Evolutionary conservation across 35 echinoderm and acorn worm species (phyloP).

Genomic region (Holothuria glaberrima): DNA sequence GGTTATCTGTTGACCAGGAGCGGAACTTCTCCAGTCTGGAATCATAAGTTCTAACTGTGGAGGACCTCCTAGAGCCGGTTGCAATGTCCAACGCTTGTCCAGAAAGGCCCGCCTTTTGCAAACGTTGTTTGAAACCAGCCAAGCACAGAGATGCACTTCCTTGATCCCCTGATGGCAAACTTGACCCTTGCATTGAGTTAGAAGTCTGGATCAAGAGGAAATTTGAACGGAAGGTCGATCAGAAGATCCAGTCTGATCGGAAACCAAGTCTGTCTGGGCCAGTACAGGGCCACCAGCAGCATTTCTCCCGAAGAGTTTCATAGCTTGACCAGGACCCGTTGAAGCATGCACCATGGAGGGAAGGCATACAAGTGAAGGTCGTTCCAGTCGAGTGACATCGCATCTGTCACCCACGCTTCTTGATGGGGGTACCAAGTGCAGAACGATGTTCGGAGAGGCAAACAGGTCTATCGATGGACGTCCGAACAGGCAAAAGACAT

Average conservation of each 20-base stretch:
- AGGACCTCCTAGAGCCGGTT: background rate
- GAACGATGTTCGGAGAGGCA: background rate
- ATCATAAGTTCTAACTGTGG: conserved; percentile 36
- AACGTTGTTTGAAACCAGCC: background rate
- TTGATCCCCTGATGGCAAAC: background rate
- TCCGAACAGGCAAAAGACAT: background rate
- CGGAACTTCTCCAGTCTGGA: conserved; percentile 7
- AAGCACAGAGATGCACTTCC: background rate
- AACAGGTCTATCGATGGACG: conserved; percentile 13
- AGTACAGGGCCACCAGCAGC: background rate
- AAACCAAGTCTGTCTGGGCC: conserved; percentile 1
- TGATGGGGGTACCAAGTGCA: background rate
- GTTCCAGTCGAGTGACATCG: background rate
- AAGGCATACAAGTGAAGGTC: background rate
- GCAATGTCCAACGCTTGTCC: background rate
- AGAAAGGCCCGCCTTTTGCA: background rate
- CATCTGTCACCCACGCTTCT: background rate
- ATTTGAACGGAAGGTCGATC: background rate
- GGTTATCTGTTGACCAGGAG: background rate
- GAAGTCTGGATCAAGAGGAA: background rate
- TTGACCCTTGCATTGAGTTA: background rate
- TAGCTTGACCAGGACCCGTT: background rate
- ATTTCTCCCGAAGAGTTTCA: background rate
- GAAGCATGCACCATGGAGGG: background rate
- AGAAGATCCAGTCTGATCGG: background rate